phyloP scores from a whole-genome alignment of 2,113 vertebrate genomes.

The Lonchura striata region DNA sequence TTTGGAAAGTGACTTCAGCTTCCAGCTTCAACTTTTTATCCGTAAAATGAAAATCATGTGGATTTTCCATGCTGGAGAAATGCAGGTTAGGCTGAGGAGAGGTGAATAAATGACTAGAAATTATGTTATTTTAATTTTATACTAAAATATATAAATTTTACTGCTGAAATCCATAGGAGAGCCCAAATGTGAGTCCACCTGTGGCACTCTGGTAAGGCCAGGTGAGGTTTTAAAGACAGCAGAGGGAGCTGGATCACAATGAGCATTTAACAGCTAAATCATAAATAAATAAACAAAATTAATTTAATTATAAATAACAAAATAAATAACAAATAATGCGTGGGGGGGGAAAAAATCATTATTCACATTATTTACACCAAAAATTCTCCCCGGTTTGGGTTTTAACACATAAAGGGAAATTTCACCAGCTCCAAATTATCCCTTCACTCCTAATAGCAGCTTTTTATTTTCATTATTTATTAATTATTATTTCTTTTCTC shows the following conservation, averaged over 20 bases:
- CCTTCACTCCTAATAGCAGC: neutral
- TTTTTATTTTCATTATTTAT: neutral
- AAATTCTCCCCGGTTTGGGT: neutral
- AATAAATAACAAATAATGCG: rapidly evolving
- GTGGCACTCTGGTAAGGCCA: neutral
- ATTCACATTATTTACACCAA: neutral
- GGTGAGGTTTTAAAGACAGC: neutral
- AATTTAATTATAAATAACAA: neutral
- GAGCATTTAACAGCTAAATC: neutral
- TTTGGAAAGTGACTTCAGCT: neutral
- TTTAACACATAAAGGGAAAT: neutral
- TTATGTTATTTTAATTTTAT: neutral
- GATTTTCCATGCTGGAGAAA: neutral
- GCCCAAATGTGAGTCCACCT: neutral
- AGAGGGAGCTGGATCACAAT: constrained; percentile 30
- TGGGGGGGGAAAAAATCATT: neutral
- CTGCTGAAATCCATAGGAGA: neutral
- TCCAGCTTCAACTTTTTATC: neutral
- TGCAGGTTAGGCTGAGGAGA: neutral
- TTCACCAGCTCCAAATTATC: no score
- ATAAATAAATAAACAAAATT: neutral
- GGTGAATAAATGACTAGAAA: rapidly evolving
- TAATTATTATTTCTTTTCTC: neutral
- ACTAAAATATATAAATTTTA: neutral
- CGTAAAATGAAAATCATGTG: neutral